Percentiles rank a stretch among this genome's conserved stretches.
These are phyloP conservation scores for Thaumatotibia leucotreta DNA, from an alignment of 1,140 invertebrate genomes.

Conservation along the genomic window DNA sequence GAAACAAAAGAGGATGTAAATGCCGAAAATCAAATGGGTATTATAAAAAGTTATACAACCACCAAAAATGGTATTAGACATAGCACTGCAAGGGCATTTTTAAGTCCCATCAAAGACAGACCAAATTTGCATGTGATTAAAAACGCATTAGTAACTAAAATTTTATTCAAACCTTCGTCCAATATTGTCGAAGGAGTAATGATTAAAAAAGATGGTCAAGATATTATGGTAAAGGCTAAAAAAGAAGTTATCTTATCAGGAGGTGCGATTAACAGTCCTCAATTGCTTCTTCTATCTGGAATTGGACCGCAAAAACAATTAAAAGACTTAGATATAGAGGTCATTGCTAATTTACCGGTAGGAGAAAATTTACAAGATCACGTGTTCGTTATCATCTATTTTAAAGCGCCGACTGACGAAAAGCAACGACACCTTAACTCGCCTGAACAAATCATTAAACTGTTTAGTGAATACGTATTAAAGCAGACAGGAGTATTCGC, in stretches of 20 bases:
- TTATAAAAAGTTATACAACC: constrained; percentile 43
- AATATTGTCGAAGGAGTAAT: constrained; percentile 77
- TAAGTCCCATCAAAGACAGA: constrained; percentile 63
- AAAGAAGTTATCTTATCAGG: constrained; percentile 82
- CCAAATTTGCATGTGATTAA: constrained; percentile 81
- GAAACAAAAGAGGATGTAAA: constrained; percentile 75
- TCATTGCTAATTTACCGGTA: constrained; percentile 76
- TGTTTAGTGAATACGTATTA: constrained; percentile 14
- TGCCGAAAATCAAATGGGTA: constrained; percentile 53
- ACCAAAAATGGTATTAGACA: constrained; percentile 64
- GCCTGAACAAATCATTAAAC: background rate
- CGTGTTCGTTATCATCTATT: constrained; percentile 35
- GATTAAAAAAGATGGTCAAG: constrained; percentile 69
- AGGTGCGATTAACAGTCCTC: constrained; percentile 81
- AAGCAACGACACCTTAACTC: background rate
- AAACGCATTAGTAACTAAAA: constrained; percentile 76
- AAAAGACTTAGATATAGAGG: constrained; percentile 75
- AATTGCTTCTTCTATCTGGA: constrained; percentile 85
- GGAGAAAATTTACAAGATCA: constrained; percentile 81
- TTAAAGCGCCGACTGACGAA: constrained; percentile 3
- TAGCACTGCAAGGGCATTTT: constrained; percentile 62
- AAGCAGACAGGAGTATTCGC: constrained; percentile 8
- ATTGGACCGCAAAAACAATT: constrained; percentile 83
- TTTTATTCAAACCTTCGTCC: constrained; percentile 72
- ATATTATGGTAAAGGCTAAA: constrained; percentile 53